Evolutionary conservation across 2,113 vertebrate species (phyloP), one percentile per base, ranked within the genome.

Genomic region (Anarrhichthys ocellatus): DNA sequence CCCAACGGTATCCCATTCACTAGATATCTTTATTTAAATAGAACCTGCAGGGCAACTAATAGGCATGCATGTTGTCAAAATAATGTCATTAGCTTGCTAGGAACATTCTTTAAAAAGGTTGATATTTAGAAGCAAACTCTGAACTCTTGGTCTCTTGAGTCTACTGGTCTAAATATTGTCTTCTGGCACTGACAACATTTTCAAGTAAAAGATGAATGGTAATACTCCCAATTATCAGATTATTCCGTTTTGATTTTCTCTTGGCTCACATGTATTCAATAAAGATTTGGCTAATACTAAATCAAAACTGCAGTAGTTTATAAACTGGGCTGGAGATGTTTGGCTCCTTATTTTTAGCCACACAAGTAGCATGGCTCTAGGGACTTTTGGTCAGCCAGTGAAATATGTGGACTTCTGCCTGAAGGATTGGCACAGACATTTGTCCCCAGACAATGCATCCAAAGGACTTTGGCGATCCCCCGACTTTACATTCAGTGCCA

Each of bases 231-330:
- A 14, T 17, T 18, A 48, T 32, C 9, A 38, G n/a, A 64, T 65
- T 11, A 24, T 58, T 61, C 24, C 0, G 9, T 80, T 87, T 29
- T 80, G 77, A 59, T 61, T 62, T 80, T 27, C 14, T 59, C 11
- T 71, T 42, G 62, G 32, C n/a, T 29, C 22, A 44, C 56, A n/a
- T 82, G 56, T 29, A 38, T 65, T 34, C 70, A 65, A 36, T 56
- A 78, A 36, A 32, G 6, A 36, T 73, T 73, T 83, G 56, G 63
- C 40, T 34, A 42, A 69, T 70, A 65, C 17, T 27, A 44, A 59
- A 18, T 72, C n/a, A 24, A 22, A 46, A 14, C 24, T 67, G 22
- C n/a, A 7, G 52, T 68, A 24, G 65, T 59, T 59, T 34, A 46
- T 58, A 36, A 17, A 9, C n/a, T 56, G 46, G 48, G 7, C 48